These are phyloP conservation scores for Macrosoma leucophasiata DNA, from an alignment of 2,888 invertebrate genomes.

Conservation along the genomic window DNA sequence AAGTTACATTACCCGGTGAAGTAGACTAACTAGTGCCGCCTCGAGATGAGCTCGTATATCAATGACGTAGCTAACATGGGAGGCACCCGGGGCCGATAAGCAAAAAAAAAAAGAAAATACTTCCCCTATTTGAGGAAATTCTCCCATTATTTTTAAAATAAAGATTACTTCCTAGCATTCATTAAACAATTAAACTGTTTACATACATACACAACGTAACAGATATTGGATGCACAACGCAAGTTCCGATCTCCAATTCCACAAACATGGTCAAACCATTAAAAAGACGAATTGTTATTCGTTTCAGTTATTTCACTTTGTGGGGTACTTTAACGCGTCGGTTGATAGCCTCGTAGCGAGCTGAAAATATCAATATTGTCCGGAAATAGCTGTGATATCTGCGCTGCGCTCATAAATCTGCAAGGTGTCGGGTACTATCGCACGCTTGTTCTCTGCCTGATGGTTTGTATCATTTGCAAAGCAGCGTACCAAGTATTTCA, in stretches of 20 bases:
- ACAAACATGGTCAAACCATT: constrained; percentile 24
- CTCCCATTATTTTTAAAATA: too few relatives aligned
- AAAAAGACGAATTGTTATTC: constrained; percentile 36
- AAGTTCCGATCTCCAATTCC: constrained; percentile 9
- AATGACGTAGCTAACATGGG: too few relatives aligned
- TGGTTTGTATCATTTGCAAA: constrained; percentile 73
- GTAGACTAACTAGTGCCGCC: too few relatives aligned
- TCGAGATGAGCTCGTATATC: too few relatives aligned
- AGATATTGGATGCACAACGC: too few relatives aligned
- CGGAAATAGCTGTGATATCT: constrained; percentile 62
- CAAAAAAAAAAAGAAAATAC: too few relatives aligned
- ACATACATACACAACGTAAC: too few relatives aligned
- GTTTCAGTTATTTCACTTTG: constrained; percentile 44
- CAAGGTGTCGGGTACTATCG: constrained; percentile 67
- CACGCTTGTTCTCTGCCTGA: constrained; percentile 61
- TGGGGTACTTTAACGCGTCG: constrained; percentile 59
- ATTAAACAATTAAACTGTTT: too few relatives aligned
- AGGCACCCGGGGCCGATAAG: too few relatives aligned
- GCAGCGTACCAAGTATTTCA: constrained; percentile 64
- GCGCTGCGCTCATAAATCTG: constrained; percentile 58
- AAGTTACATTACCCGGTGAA: too few relatives aligned
- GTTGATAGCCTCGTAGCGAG: constrained; percentile 56
- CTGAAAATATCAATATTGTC: constrained; percentile 64
- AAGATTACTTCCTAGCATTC: too few relatives aligned
- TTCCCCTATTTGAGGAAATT: too few relatives aligned